These are phyloP conservation scores for Agrilus cyanescens DNA, from an alignment of 2,888 invertebrate species.

Conservation along the genomic window DNA sequence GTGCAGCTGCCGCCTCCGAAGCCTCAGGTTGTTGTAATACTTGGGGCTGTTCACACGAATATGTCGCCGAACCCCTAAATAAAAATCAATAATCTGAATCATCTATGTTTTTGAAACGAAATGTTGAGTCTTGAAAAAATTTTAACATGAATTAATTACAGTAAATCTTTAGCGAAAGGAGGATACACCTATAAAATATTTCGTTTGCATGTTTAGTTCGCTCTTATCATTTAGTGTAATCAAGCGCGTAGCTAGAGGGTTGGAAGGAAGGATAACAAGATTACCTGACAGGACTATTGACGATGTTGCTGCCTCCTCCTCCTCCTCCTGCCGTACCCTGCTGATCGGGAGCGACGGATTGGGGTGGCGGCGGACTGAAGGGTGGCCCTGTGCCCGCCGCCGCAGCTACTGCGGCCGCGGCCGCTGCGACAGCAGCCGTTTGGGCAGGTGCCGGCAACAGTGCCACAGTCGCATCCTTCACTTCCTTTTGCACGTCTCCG, in stretches of 20 bases:
- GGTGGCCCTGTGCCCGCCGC: conserved; percentile 31
- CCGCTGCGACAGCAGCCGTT: conserved; percentile 31
- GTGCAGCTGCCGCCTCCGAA: conserved; percentile 24
- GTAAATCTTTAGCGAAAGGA: too few relatives aligned
- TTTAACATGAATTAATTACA: too few relatives aligned
- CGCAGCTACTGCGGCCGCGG: conserved; percentile 38
- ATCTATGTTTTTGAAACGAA: too few relatives aligned
- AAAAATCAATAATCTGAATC: too few relatives aligned
- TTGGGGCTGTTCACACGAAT: conserved; percentile 35
- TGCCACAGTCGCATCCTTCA: conserved; percentile 35
- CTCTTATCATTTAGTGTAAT: too few relatives aligned
- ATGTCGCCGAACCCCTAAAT: conserved; percentile 24
- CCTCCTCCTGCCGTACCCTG: conserved; percentile 26
- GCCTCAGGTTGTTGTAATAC: conserved; percentile 50
- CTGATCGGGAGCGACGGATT: conserved; percentile 31
- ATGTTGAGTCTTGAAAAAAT: too few relatives aligned
- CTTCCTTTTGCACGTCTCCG: conserved; percentile 36
- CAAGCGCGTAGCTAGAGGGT: too few relatives aligned
- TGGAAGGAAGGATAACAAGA: too few relatives aligned
- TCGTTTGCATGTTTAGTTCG: too few relatives aligned
- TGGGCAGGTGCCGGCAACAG: conserved; percentile 39
- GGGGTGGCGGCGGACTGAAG: conserved; percentile 33
- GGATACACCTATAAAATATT: too few relatives aligned
- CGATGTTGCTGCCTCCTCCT: conserved; percentile 35
- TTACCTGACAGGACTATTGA: conserved; percentile 33